Base-by-base conservation (phyloP, 1,140 invertebrate genomes). In the Phocides pigmalion region DNA sequence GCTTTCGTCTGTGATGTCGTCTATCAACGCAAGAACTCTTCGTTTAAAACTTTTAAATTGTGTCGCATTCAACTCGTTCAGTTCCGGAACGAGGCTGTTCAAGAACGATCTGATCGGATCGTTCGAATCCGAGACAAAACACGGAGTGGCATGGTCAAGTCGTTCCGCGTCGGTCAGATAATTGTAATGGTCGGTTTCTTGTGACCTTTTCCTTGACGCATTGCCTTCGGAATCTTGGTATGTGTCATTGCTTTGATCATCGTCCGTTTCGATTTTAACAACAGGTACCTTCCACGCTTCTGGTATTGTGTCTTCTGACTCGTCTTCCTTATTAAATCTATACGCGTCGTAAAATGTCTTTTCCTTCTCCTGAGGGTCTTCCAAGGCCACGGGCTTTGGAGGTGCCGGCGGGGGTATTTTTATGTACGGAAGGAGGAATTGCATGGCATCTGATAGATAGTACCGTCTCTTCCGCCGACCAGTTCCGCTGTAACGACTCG, bases 21-120 rank as follows among this genome's bases (percentile, higher is more conserved):
- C 70, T 32, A 72, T 72, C 17, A 71, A 46, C 2, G 37, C 20
- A 22, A 71, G 42, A 5, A 66, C 69, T 44, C 62, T 32, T 46
- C 69, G 22, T 5, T 71, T 71, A 39, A 70, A 70, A n/a, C 49
- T 25, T 12, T 67, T 70, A 32, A 70, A 70, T 35, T 70, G 69
- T 3, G 14, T 1, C 8, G 54, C 32, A n/a, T 64, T 62, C 65
- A 71, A 62, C 22, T 71, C 69, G 0, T 64, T 49, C 3, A 71
- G 37, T 44, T 71, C 69, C 4, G 69, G 69, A 25, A 71, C 6
- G 8, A 71, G 42, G 17, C 69, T 64, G 19, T 64, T 64, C 4
- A 71, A 28, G 56, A 70, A 70, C 6, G 64, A 66, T 11, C 37
- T 63, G 20, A 71, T 42, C 0, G 54, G 50, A n/a, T 71, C 64